These are phyloP conservation scores for Ophion ellenae DNA, from an alignment of 2,888 invertebrate genomes.

Conservation along the genomic window DNA sequence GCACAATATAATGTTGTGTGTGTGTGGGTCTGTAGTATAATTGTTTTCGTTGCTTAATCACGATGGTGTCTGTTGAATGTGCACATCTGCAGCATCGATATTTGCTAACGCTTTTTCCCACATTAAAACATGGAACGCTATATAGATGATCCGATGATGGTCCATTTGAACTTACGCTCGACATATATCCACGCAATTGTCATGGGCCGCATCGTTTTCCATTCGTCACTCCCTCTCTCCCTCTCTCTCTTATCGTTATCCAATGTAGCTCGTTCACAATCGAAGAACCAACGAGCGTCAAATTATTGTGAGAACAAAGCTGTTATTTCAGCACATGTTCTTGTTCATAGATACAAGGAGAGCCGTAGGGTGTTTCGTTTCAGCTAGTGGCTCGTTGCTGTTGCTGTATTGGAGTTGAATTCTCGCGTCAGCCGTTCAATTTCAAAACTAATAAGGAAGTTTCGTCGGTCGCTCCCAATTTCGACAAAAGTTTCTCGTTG, in stretches of 20 bases:
- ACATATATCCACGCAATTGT: conserved; percentile 1
- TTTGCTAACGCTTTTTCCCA: conserved; percentile 47
- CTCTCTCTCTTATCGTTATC: not conserved
- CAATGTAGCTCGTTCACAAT: conserved; percentile 2
- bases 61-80: conserved; percentile 47
- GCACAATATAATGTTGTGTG: conserved; percentile 33
- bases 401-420: conserved; percentile 55
- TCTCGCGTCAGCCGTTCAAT: conserved; percentile 67
- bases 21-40: conserved; percentile 32
- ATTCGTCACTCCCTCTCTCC: not conserved
- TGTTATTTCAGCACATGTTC: conserved; percentile 60
- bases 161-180: conserved; percentile 48
- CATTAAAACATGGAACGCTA: conserved; percentile 14
- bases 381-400: conserved; percentile 44
- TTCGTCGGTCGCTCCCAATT: conserved; percentile 69
- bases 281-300: conserved; percentile 13
- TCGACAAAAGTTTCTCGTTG: conserved; percentile 65
- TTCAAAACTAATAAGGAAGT: conserved; percentile 72
- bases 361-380: conserved; percentile 29
- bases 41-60: conserved; percentile 49
- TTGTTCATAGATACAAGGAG: conserved; percentile 19
- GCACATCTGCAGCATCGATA: conserved; percentile 58
- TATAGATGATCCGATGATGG: conserved; percentile 24
- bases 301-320: conserved; percentile 47
- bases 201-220: too few species aligned